Conservation (phyloP, 2,113 vertebrate species). For the Petroica traversi region DNA sequence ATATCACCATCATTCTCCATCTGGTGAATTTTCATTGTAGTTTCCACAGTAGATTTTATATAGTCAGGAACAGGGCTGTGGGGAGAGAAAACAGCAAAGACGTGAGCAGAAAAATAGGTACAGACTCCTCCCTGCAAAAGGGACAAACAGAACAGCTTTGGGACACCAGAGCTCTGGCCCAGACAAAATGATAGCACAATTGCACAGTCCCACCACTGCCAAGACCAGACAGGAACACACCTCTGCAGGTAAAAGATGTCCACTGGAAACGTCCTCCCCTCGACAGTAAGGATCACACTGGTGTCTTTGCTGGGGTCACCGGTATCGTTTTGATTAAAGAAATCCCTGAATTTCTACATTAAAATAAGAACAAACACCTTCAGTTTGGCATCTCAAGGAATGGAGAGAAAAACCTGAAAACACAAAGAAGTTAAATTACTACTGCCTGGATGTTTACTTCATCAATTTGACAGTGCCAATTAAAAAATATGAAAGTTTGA, state of each 20-base stretch:
- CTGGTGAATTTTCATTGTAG: conserved; percentile 96
- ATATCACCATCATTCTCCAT: conserved; percentile 93
- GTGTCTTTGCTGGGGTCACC: conserved; percentile 91
- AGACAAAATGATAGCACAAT: background rate
- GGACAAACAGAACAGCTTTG: background rate
- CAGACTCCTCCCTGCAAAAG: background rate
- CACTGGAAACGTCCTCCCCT: conserved; percentile 93
- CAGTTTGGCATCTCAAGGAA: background rate
- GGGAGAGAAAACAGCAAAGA: background rate
- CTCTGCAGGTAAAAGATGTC: conserved; percentile 97
- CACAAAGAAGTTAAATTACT: background rate
- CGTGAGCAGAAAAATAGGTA: background rate
- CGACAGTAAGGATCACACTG: conserved; percentile 91
- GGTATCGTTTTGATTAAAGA: conserved; percentile 95
- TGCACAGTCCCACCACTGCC: background rate
- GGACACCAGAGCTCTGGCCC: background rate
- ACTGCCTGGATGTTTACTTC: background rate
- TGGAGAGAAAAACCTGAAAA: background rate
- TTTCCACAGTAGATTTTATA: conserved; percentile 95
- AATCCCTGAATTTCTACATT: conserved; percentile 93
- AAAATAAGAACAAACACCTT: background rate
- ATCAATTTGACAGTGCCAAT: background rate
- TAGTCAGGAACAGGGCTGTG: conserved; percentile 95
- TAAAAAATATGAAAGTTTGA: background rate
- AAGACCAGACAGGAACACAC: conserved; percentile 70